Conservation (phyloP, 2,888 invertebrate genomes). For the Monochamus alternatus region DNA sequence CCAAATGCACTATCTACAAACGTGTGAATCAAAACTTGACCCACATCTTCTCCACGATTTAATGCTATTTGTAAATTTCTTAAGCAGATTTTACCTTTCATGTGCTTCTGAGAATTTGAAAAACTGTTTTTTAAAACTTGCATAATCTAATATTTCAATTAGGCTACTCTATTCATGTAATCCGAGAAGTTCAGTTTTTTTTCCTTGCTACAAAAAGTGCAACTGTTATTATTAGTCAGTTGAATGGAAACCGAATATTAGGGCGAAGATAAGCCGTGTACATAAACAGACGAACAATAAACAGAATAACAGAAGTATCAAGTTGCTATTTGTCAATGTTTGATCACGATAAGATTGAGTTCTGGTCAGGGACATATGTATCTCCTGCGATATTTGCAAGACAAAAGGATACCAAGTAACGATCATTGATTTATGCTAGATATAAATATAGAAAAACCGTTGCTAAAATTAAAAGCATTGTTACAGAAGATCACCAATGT, state of each 20-base stretch:
- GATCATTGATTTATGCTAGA: too few species aligned
- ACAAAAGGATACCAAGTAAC: too few species aligned
- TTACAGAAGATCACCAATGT: too few species aligned
- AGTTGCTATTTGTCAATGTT: conserved; percentile 55
- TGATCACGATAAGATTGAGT: conserved; percentile 55
- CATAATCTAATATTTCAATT: conserved; percentile 53
- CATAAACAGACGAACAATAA: conserved; percentile 54
- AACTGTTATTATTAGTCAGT: conserved; percentile 48
- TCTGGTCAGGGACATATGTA: conserved; percentile 38
- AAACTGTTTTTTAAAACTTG: conserved; percentile 34
- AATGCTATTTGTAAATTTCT: conserved; percentile 46
- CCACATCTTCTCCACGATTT: conserved; percentile 45
- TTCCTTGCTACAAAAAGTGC: conserved; percentile 50
- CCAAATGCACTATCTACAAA: conserved; percentile 26
- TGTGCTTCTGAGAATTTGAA: conserved; percentile 40
- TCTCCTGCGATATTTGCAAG: not conserved
- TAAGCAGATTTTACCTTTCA: conserved; percentile 42
- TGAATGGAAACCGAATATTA: conserved; percentile 47
- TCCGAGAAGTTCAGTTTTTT: conserved; percentile 38
- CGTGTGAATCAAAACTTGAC: conserved; percentile 37
- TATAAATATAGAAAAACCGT: too few species aligned
- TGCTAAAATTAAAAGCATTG: too few species aligned
- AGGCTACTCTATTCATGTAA: conserved; percentile 42
- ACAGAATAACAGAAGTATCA: conserved; percentile 53
- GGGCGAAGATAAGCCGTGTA: conserved; percentile 50